Evolutionary conservation across 1,140 invertebrate species (phyloP).

Genomic region (Heterodera schachtii): DNA sequence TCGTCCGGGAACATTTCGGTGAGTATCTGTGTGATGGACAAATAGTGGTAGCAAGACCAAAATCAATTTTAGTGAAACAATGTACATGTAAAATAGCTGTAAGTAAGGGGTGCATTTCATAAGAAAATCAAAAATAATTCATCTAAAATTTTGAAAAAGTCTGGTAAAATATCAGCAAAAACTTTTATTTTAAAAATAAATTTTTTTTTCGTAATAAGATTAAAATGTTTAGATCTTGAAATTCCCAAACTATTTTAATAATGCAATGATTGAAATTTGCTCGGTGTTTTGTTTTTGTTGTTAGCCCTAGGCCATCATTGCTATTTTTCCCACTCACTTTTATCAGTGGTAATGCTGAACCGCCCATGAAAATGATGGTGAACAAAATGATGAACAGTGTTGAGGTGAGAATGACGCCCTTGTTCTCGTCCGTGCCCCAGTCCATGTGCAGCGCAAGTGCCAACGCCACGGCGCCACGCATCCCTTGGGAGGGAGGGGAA

Average conservation of each 20-base stretch:
- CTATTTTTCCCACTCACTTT: slow-evolving; percentile 70
- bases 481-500: slow-evolving; percentile 69
- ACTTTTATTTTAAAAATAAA: too few species aligned
- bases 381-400: slow-evolving; percentile 94
- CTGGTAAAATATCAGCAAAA: neutral
- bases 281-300: too few species aligned
- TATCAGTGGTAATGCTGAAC: slow-evolving; percentile 91
- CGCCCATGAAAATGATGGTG: slow-evolving; percentile 89
- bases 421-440: slow-evolving; percentile 82
- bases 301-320: too few species aligned
- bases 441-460: slow-evolving; percentile 93
- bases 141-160: neutral
- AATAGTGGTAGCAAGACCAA: too few species aligned
- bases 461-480: slow-evolving; percentile 95
- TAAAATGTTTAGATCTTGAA: too few species aligned
- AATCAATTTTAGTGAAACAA: too few species aligned
- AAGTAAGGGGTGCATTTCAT: too few species aligned
- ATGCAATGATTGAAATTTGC: too few species aligned
- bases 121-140: neutral
- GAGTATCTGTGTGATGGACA: slow-evolving; percentile 30
- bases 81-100: too few species aligned
- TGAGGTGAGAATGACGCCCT: slow-evolving; percentile 92
- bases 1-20: slow-evolving; percentile 50
- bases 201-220: too few species aligned
- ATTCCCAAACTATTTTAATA: too few species aligned